Conservation (phyloP, 2,113 vertebrate species). For the Dromas ardeola region DNA sequence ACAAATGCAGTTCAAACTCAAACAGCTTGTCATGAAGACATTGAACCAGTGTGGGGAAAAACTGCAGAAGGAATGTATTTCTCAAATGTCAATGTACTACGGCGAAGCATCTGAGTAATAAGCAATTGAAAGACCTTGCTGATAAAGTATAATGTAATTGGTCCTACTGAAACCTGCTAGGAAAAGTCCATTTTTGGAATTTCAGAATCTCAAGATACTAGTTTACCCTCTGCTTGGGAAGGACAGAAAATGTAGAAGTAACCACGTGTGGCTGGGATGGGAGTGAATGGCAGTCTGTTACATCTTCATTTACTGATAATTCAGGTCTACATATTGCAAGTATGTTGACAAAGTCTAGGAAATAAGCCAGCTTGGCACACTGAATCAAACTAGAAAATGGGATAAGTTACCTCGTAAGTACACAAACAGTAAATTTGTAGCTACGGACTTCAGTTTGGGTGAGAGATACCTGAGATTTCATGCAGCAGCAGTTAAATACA, state of each 20-base stretch:
- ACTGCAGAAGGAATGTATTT: neutral
- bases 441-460: neutral
- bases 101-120: neutral
- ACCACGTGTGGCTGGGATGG: neutral
- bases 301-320: neutral
- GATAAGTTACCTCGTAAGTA: neutral
- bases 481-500: neutral
- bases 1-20: neutral
- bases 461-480: neutral
- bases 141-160: neutral
- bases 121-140: neutral
- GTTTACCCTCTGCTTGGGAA: neutral
- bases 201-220: neutral
- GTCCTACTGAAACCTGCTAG: neutral
- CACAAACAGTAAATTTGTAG: neutral
- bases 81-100: neutral
- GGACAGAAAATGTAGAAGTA: neutral
- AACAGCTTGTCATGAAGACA: neutral
- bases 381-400: neutral
- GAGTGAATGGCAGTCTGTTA: neutral
- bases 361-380: neutral
- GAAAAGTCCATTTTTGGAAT: neutral
- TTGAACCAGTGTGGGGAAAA: neutral
- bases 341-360: neutral
- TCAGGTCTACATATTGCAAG: neutral